Base-by-base conservation (phyloP, 2,113 vertebrate species). In the Semnornis frantzii region DNA sequence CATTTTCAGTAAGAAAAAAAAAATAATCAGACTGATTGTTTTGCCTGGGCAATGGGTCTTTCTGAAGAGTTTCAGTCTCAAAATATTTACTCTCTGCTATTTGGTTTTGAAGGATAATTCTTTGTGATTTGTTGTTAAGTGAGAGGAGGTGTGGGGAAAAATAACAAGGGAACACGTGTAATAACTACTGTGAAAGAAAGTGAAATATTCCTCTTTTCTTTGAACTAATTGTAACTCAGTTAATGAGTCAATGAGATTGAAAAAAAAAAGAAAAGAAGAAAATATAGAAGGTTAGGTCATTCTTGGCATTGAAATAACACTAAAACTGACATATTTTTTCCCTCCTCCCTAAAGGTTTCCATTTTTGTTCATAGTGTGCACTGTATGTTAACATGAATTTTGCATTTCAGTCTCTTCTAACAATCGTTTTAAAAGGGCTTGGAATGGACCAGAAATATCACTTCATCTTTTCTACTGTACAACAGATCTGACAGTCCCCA, bases 1-100 rank as follows among this genome's bases (percentile, higher is more conserved):
- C 96, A 94, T 95, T 93, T 97, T 95, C 92, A 90, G 94, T 94
- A 93, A 97, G 48, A 89, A 91, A 94, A 90, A 91, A 77, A 81
- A 55, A 42, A 44, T 31, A 39, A 54, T 72, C 30, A 64, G 82
- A 91, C 58, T 90, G 78, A 94, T 91, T 82, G 0, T 58, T 88
- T 92, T 5, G 5, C 86, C 46, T 60, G 92, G 88, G 90, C 87
- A 94, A 73, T 69, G 82, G 90, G 58, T 14, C 39, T 86, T 81
- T 86, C 86, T 92, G 76, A 85, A 62, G 54, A 44, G 66, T 88
- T 84, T 69, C 21, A 66, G 69, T 90, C 55, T 78, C 83, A 75
- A 83, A 94, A n/a, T 48, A 69, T 55, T 91, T 87, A 15, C 3
- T 9, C 68, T 52, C 30, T 59, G 16, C 23, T 72, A 9, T 87